A percentile compares a stretch with the other conserved stretches of the same genome.
Evolutionary conservation across 2,113 vertebrate genomes (phyloP).

Genomic region (Crotalus horridus): DNA sequence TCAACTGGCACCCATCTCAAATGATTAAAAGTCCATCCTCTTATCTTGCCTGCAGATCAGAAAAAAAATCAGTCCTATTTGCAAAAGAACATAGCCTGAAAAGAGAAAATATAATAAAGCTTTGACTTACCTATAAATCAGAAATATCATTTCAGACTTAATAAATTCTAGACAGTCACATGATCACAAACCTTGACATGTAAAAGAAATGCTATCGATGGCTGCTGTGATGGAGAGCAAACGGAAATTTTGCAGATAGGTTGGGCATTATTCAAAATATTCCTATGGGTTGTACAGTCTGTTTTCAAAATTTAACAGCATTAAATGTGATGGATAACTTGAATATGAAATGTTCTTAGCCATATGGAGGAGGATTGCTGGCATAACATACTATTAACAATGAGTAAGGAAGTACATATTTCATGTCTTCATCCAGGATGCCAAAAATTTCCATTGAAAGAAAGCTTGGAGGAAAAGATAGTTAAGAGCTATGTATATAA

Average conservation of each 20-base stretch:
- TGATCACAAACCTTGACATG: constrained; percentile 40
- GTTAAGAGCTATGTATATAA: not conserved
- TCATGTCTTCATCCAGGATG: not conserved
- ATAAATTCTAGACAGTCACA: constrained; percentile 38
- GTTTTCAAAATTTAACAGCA: constrained; percentile 60
- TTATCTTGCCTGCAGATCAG: constrained; percentile 17
- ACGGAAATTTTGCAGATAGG: constrained; percentile 32
- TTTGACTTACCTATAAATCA: constrained; percentile 39
- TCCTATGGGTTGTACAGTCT: constrained; percentile 39
- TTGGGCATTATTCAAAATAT: not conserved
- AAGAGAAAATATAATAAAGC: constrained; percentile 32
- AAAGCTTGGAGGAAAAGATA: not conserved
- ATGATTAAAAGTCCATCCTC: constrained; percentile 5
- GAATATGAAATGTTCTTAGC: constrained; percentile 61
- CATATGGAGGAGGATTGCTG: constrained; percentile 52
- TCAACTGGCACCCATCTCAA: constrained; percentile 1
- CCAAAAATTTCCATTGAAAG: not conserved
- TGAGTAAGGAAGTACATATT: constrained; percentile 2
- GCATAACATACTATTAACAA: constrained; percentile 17
- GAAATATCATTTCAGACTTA: constrained; percentile 15
- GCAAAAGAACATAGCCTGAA: constrained; percentile 5
- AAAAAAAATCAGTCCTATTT: constrained; percentile 4
- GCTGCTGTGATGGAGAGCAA: constrained; percentile 43
- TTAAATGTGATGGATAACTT: constrained; percentile 59
- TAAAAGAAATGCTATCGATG: constrained; percentile 38